Base-by-base conservation (phyloP, 2,113 vertebrate species). In the Scatophagus argus region DNA sequence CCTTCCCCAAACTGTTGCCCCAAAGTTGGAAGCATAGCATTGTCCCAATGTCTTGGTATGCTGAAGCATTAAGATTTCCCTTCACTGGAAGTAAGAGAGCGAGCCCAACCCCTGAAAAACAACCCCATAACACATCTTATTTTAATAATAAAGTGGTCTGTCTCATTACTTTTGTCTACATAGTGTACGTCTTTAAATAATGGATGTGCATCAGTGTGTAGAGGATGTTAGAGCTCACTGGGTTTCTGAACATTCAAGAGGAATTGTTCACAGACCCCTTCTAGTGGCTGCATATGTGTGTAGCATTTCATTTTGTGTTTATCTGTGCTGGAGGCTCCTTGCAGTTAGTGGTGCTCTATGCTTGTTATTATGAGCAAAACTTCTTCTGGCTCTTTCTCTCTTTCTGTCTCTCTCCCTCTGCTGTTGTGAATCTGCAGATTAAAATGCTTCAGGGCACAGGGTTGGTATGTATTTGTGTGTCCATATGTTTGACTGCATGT, bases 291-390 rank as follows among this genome's bases (percentile, higher is more conserved):
- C 77, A 77, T 62, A 49, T 67, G 47, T 77, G 55, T 79, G 58
- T 60, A 73, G 32, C 58, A 32, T 75, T 78, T 75, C 71, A 78
- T 75, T 77, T 76, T 74, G 61, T 87, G 70, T 87, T 85, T 87
- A 79, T 90, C 74, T 64, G 41, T 34, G 76, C 85, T 86, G 43
- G 54, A 86, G 84, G 89, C 80, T 81, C 21, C 44, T 51, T 76
- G 74, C 63, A 88, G 74, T 89, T 89, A 86, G 55, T 60, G 84
- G 59, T 59, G 72, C 60, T 79, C 78, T 52, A 32, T 79, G 87
- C 84, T 82, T 86, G 85, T 89, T 91, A 82, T 79, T 89, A 59
- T 31, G 27, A 87, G 77, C 60, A 81, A 81, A 90, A 87, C 70
- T 47, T 83, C 74, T 91, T 87, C 73, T 29, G 88, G 79, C 74